Evolutionary conservation across 2,797 vertebrate genomes (phyloP).

Genomic region (Austrolebias charrua): DNA sequence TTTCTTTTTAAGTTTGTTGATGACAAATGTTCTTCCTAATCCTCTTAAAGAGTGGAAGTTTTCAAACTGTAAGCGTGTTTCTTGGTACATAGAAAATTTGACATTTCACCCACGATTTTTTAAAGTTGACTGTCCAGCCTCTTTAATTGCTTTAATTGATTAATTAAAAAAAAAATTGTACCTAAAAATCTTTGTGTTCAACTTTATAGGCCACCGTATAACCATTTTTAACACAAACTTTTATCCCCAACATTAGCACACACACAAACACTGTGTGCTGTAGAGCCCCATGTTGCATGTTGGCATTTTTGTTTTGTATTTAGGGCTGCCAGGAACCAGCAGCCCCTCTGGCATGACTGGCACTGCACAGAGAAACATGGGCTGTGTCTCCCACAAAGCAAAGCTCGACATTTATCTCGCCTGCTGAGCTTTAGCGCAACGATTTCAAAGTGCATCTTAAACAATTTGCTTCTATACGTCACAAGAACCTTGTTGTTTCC

Average conservation of each 20-base stretch:
- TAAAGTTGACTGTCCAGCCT: conserved; percentile 50
- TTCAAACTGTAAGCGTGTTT: conserved; percentile 23
- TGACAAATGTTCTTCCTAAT: conserved; percentile 22
- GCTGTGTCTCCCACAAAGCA: conserved; percentile 44
- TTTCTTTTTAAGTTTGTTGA: conserved; percentile 37
- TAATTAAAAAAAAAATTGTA: conserved; percentile 46
- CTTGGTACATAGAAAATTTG: conserved; percentile 53
- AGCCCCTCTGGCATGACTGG: conserved; percentile 52
- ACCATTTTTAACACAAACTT: conserved; percentile 17
- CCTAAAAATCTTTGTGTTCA: conserved; percentile 33
- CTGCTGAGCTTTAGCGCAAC: conserved; percentile 31
- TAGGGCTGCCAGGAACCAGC: conserved; percentile 53
- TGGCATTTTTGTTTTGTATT: conserved; percentile 55
- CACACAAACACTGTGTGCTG: conserved; percentile 10
- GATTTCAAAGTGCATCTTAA: conserved; percentile 28
- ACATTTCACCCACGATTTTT: conserved; percentile 57
- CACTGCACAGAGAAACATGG: conserved; percentile 37
- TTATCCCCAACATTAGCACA: conserved; percentile 22
- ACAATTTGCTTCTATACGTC: conserved; percentile 35
- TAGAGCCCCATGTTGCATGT: conserved; percentile 6
- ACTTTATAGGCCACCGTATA: conserved; percentile 34
- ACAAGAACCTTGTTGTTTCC: conserved; percentile 14
- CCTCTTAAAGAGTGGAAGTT: conserved; percentile 37
- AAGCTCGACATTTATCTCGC: conserved; percentile 52
- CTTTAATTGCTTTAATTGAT: conserved; percentile 69